Conservation (phyloP, 2,888 invertebrate genomes). For the Nasonovia ribisnigri region DNA sequence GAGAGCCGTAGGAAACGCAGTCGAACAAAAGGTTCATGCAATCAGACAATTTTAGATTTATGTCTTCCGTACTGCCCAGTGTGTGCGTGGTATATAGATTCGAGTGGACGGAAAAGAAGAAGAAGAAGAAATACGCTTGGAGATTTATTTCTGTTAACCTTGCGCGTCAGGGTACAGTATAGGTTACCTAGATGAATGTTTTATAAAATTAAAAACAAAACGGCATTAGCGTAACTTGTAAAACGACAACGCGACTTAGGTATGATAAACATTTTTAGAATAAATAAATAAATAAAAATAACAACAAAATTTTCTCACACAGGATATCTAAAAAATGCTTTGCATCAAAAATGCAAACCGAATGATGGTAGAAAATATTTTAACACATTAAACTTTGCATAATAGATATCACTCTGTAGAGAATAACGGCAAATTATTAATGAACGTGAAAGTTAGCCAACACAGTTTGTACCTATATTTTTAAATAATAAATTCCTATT, state of each 20-base stretch:
- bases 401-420: neutral
- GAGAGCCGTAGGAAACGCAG: conserved; percentile 23
- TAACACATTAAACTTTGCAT: neutral
- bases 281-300: neutral
- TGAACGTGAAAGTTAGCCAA: neutral
- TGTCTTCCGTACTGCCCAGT: conserved; percentile 12
- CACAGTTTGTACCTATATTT: neutral
- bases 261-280: neutral
- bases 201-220: conserved; percentile 6
- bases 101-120: neutral
- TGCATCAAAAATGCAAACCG: too few relatives aligned
- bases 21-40: conserved; percentile 51
- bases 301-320: neutral
- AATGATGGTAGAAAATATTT: neutral
- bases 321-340: neutral
- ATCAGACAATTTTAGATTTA: conserved; percentile 57
- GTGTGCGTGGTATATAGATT: neutral
- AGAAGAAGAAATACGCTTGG: neutral
- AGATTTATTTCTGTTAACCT: conserved; percentile 16
- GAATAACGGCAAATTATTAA: neutral
- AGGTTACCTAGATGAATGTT: neutral
- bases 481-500: neutral
- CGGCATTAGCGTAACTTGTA: neutral
- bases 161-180: neutral
- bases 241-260: neutral